Percentiles rank a stretch among this genome's conserved stretches.
Evolutionary conservation across 2,888 invertebrate species (phyloP).

Genomic region (Eustalomyia histrio): DNA sequence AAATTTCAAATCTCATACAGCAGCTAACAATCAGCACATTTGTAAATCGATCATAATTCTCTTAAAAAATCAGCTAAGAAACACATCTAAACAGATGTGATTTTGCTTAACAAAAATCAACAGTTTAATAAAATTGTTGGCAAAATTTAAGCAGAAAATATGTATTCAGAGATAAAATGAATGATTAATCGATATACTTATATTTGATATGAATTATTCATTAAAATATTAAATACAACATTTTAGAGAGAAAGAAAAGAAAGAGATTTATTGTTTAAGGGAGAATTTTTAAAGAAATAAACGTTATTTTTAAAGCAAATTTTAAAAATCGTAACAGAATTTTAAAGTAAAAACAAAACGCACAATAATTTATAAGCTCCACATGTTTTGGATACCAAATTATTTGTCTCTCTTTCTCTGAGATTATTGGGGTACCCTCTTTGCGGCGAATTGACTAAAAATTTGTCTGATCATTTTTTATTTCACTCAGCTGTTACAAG

Average conservation of each 20-base stretch:
- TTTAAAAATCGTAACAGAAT: constrained; percentile 35
- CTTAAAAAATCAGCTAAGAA: constrained; percentile 7
- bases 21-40: neutral
- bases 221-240: constrained; percentile 15
- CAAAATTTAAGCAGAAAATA: neutral
- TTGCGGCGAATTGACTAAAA: constrained; percentile 51
- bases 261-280: neutral
- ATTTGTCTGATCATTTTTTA: constrained; percentile 13
- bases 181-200: constrained; percentile 60
- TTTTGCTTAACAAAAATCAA: neutral
- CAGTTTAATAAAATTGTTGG: neutral
- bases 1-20: constrained; percentile 36
- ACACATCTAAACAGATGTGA: neutral
- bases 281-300: neutral
- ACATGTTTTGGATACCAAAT: constrained; percentile 20
- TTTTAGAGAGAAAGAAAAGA: constrained; percentile 10
- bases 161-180: constrained; percentile 18
- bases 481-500: constrained; percentile 27
- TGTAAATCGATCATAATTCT: constrained; percentile 17
- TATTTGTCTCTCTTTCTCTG: neutral
- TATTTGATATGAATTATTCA: constrained; percentile 64
- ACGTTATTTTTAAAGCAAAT: neutral
- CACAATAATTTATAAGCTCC: constrained; percentile 49
- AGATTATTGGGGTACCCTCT: neutral
- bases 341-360: constrained; percentile 50